phyloP scores from a whole-genome alignment of 2,888 invertebrate genomes.

The Amphipyra tragopoginis region DNA sequence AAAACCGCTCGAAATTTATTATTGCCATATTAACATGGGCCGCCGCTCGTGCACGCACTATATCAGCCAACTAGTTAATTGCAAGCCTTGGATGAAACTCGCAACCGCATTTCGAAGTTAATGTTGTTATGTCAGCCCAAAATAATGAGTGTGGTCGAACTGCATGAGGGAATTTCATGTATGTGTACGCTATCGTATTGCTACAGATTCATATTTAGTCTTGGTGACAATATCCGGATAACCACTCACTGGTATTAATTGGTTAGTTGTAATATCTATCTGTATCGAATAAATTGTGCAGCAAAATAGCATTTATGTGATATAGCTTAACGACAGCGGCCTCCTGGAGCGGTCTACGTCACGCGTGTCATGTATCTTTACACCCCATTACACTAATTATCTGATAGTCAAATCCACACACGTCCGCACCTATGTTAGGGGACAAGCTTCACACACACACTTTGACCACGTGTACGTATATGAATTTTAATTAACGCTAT shows the following conservation, averaged over 20 bases:
- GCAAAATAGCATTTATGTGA: conserved; percentile 24
- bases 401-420: conserved; percentile 67
- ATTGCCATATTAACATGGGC: conserved; percentile 85
- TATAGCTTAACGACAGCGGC: conserved; percentile 55
- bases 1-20: conserved; percentile 85
- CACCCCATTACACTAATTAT: conserved; percentile 71
- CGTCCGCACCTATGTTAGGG: conserved; percentile 41
- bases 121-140: conserved; percentile 81
- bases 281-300: conserved; percentile 24
- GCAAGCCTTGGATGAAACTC: conserved; percentile 85
- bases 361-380: conserved; percentile 66
- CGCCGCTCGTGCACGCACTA: conserved; percentile 75
- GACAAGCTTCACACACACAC: conserved; percentile 31
- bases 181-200: conserved; percentile 12
- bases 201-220: conserved; percentile 24
- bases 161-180: conserved; percentile 62
- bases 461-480: conserved; percentile 21
- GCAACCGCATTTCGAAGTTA: conserved; percentile 85
- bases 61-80: conserved; percentile 86
- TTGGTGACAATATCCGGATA: conserved; percentile 26
- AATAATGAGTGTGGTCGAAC: conserved; percentile 79
- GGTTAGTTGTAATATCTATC: conserved; percentile 12
- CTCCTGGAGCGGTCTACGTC: conserved; percentile 65
- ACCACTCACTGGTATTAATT: conserved; percentile 20
- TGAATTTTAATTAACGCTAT: conserved; percentile 42